Conservation (phyloP, 2,888 invertebrate species). For the Leucania comma region DNA sequence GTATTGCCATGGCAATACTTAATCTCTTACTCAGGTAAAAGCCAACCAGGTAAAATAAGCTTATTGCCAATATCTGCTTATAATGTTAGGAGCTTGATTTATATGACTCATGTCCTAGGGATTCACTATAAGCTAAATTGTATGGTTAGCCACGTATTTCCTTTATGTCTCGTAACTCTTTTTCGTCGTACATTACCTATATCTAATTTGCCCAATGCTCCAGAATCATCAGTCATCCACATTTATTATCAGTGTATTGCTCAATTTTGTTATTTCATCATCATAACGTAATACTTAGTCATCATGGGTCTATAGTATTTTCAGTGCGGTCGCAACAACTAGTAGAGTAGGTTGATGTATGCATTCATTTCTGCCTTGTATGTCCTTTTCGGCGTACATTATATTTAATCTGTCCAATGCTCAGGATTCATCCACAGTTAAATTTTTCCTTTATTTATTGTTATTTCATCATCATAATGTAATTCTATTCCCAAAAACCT, state of each 20-base stretch:
- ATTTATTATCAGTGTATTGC: neutral
- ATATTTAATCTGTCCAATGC: neutral
- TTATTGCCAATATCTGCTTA: neutral
- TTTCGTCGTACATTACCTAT: neutral
- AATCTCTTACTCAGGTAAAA: too few relatives aligned
- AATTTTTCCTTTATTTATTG: neutral
- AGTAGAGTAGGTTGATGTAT: neutral
- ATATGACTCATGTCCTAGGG: neutral
- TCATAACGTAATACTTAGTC: constrained; percentile 7
- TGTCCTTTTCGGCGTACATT: neutral
- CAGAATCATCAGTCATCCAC: too few relatives aligned
- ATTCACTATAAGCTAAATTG: too few relatives aligned
- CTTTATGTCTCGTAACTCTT: too few relatives aligned
- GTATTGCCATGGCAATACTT: too few relatives aligned
- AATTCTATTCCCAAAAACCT: too few relatives aligned
- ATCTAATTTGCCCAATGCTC: neutral
- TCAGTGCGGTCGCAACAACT: neutral
- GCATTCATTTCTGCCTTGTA: neutral
- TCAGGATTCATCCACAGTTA: neutral
- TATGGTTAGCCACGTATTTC: too few relatives aligned
- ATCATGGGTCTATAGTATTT: neutral
- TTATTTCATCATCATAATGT: constrained; percentile 10
- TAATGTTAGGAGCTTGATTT: neutral
- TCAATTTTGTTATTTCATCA: constrained; percentile 10
- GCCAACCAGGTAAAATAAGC: too few relatives aligned